A percentile compares a stretch with the other conserved stretches of the same genome.
Conservation (phyloP, 2,797 vertebrate genomes). For the Catamblyrhynchus diadema region DNA sequence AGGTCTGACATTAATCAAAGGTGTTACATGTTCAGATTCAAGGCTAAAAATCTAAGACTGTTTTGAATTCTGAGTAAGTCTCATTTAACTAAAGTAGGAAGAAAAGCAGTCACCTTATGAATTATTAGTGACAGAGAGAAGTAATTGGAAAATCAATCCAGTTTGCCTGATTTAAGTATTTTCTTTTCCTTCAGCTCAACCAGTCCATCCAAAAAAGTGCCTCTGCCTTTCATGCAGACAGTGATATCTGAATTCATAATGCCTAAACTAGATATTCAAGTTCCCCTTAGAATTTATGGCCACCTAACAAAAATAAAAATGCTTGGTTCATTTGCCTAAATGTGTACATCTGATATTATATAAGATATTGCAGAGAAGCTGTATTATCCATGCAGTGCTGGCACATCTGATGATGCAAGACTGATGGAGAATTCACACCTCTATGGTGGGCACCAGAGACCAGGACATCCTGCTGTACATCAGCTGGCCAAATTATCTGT, state of each 20-base stretch:
- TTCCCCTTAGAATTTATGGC: background rate
- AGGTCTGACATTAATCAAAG: background rate
- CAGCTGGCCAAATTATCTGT: background rate
- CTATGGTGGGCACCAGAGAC: rapidly evolving
- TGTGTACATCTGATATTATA: background rate
- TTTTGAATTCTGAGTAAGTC: background rate
- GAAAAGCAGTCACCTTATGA: background rate
- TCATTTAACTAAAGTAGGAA: background rate
- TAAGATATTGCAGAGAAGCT: background rate
- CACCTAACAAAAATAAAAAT: background rate
- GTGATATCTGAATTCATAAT: background rate
- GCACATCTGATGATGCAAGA: background rate
- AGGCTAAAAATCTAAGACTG: background rate
- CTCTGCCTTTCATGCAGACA: background rate
- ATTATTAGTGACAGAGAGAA: background rate
- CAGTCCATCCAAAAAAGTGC: background rate
- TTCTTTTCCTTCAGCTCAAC: background rate
- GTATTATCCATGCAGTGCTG: background rate
- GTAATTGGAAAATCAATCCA: background rate
- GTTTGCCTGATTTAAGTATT: background rate
- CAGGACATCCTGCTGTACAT: background rate
- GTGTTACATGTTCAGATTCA: background rate
- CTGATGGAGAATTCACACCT: background rate
- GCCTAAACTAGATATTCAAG: background rate
- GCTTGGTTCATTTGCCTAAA: background rate